These are phyloP conservation scores for Propithecus coquereli DNA, from an alignment of 2,113 vertebrate genomes.

Conservation along the genomic window DNA sequence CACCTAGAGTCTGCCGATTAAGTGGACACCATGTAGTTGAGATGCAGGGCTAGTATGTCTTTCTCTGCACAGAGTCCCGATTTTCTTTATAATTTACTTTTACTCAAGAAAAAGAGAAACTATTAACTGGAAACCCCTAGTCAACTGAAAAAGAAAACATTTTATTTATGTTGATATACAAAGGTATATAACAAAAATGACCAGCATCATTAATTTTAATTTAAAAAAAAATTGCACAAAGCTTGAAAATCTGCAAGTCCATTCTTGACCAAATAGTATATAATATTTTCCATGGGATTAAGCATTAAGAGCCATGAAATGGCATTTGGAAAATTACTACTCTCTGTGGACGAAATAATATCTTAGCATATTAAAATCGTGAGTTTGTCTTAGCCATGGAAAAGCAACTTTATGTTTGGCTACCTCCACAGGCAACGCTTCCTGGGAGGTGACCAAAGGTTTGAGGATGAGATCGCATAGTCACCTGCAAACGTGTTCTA, in stretches of 20 bases:
- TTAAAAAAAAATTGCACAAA: background rate
- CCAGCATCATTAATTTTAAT: background rate
- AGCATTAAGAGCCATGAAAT: background rate
- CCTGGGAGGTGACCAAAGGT: no score
- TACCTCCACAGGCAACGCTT: background rate
- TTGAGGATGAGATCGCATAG: no score
- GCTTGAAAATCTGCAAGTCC: background rate
- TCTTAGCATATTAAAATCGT: background rate
- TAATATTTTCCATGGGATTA: background rate
- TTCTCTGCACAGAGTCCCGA: background rate
- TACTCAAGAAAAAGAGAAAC: background rate
- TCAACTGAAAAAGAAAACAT: background rate
- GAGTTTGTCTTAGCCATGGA: background rate
- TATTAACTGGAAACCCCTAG: background rate
- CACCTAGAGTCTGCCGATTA: background rate
- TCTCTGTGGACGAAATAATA: background rate
- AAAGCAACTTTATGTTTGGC: background rate
- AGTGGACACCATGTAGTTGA: no score
- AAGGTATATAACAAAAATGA: background rate
- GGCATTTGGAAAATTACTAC: background rate
- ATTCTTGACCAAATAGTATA: background rate
- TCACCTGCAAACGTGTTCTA: background rate
- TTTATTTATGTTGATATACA: background rate
- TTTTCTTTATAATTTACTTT: background rate
- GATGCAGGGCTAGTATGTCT: background rate